Percentiles rank a stretch among this genome's conserved stretches.
These are phyloP conservation scores for Dolichallabes microphthalmus DNA, from an alignment of 2,113 vertebrate species.

Conservation along the genomic window DNA sequence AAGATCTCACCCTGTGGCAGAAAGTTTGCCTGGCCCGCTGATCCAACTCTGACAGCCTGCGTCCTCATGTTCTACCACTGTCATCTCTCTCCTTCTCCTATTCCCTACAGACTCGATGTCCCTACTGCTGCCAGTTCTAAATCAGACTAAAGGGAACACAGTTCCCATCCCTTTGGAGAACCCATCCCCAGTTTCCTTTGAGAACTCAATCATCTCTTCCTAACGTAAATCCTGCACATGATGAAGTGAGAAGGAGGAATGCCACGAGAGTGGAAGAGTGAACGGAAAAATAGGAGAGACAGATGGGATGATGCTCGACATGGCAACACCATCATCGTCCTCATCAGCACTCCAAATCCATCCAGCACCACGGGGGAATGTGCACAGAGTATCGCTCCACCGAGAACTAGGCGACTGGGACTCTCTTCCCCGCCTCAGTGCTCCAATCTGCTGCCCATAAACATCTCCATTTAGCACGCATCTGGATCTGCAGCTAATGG, in stretches of 20 bases:
- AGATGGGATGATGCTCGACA: conserved; percentile 62
- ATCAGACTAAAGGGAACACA: conserved; percentile 36
- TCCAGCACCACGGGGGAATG: conserved; percentile 60
- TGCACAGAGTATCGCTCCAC: conserved; percentile 66
- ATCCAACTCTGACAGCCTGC: conserved; percentile 72
- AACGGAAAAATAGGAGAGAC: conserved; percentile 57
- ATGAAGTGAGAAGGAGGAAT: conserved; percentile 12
- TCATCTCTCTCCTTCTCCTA: conserved; percentile 50
- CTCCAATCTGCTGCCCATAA: conserved; percentile 61
- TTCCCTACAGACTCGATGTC: conserved; percentile 50
- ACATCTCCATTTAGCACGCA: conserved; percentile 63
- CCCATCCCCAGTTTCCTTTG: too few relatives aligned
- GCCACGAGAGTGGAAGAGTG: conserved; percentile 17
- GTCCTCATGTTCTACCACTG: conserved; percentile 49
- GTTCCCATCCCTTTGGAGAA: conserved; percentile 9
- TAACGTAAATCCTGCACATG: neutral
- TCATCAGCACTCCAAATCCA: conserved; percentile 70
- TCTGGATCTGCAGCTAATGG: conserved; percentile 51
- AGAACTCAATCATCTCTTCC: conserved; percentile 33
- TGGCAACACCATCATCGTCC: conserved; percentile 69
- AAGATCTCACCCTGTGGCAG: conserved; percentile 59
- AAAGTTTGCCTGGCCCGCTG: conserved; percentile 60
- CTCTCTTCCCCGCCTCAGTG: conserved; percentile 61
- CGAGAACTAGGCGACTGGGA: conserved; percentile 70
- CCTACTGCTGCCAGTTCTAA: conserved; percentile 54